Conservation (phyloP, 2,113 vertebrate species). For the Australoheros scitulus region DNA sequence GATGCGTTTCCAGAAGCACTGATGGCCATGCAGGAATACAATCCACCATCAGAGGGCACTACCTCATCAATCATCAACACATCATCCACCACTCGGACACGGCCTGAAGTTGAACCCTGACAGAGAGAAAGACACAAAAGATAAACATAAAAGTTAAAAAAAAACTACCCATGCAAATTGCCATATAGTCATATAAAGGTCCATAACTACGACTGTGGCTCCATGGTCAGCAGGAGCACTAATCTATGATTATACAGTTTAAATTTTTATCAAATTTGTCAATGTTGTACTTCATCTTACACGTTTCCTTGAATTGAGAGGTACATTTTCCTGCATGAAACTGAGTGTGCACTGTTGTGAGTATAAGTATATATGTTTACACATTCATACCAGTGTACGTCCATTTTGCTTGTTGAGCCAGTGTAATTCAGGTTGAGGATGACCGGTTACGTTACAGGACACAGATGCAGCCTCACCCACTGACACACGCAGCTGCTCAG, state of each 20-base stretch:
- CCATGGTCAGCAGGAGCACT: no score
- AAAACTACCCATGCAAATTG: no score
- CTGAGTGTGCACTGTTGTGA: background rate
- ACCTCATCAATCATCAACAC: slow-evolving; percentile 67
- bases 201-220: no score
- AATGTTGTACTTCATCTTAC: background rate
- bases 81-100: slow-evolving; percentile 31
- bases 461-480: slow-evolving; percentile 61
- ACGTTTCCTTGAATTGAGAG: background rate
- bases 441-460: slow-evolving; percentile 76
- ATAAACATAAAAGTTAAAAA: background rate
- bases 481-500: slow-evolving; percentile 23
- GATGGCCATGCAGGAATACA: slow-evolving; percentile 79
- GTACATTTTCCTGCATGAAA: background rate
- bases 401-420: slow-evolving; percentile 75
- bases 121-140: background rate
- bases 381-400: slow-evolving; percentile 55
- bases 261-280: background rate
- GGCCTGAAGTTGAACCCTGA: slow-evolving; percentile 52
- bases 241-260: no score
- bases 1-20: slow-evolving; percentile 64
- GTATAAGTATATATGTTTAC: background rate
- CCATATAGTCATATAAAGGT: no score
- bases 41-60: slow-evolving; percentile 78
- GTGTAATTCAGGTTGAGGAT: slow-evolving; percentile 73